These are phyloP conservation scores for Tokudaia tokunoshimensis DNA, from an alignment of 2,797 vertebrate genomes.

Conservation along the genomic window DNA sequence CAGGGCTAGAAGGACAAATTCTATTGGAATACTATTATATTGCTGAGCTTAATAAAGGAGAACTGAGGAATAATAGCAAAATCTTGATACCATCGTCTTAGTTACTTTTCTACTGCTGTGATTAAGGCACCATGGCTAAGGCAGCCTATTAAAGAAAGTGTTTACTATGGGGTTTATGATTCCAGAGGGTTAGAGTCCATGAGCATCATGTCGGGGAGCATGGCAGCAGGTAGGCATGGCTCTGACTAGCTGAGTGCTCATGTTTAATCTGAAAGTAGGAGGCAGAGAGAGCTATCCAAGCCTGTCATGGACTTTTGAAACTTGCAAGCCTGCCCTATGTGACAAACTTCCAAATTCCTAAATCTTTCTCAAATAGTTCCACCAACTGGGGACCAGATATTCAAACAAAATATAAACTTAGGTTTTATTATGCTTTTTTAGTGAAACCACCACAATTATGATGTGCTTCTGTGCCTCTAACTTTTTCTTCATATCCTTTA, in stretches of 20 bases:
- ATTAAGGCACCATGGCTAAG: background rate
- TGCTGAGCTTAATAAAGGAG: slow-evolving; percentile 2
- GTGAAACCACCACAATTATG: background rate
- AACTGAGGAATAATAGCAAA: background rate
- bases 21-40: background rate
- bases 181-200: background rate
- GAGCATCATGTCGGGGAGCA: background rate
- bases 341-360: background rate
- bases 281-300: background rate
- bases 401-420: background rate
- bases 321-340: background rate
- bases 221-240: background rate
- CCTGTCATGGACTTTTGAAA: background rate
- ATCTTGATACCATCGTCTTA: background rate
- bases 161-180: background rate
- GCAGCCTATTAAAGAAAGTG: background rate
- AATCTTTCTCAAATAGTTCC: background rate
- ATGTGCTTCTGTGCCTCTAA: background rate
- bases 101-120: background rate
- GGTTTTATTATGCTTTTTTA: too few species aligned
- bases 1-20: background rate
- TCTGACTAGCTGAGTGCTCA: background rate
- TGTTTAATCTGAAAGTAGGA: background rate
- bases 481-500: background rate
- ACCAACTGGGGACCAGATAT: background rate